phyloP scores from a whole-genome alignment of 2,888 invertebrate genomes.

The Coelopa pilipes region DNA sequence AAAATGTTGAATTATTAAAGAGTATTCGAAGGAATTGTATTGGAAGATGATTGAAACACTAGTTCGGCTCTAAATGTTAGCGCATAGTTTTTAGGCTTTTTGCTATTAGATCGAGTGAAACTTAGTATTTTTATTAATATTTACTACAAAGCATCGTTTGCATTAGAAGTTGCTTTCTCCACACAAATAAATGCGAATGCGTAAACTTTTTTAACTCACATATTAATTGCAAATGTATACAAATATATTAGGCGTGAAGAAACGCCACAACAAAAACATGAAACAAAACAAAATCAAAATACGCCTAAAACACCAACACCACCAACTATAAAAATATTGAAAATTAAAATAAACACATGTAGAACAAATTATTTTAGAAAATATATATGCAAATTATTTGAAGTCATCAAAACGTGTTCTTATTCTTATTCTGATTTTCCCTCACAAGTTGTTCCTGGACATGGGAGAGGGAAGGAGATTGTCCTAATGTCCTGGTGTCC shows the following conservation, averaged over 20 bases:
- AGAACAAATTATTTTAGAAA: slow-evolving; percentile 28
- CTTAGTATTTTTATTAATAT: slow-evolving; percentile 1
- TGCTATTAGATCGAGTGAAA: background rate
- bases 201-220: background rate
- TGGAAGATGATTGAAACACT: background rate
- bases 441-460: background rate
- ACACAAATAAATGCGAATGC: background rate
- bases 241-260: background rate
- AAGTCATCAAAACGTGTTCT: background rate
- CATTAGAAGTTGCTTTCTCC: background rate
- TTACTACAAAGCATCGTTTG: background rate
- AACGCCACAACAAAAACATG: no score
- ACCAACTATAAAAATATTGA: slow-evolving; percentile 10
- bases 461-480: no score
- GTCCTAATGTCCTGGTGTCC: no score
- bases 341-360: slow-evolving; percentile 14
- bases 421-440: no score
- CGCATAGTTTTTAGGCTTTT: slow-evolving; percentile 4
- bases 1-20: background rate
- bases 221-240: slow-evolving; percentile 11
- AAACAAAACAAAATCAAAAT: background rate
- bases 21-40: background rate
- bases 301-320: slow-evolving; percentile 14
- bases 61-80: background rate
- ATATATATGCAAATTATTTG: slow-evolving; percentile 19